Conservation (phyloP, 2,113 vertebrate species). For the Gnathonemus echidnorhynchus region DNA sequence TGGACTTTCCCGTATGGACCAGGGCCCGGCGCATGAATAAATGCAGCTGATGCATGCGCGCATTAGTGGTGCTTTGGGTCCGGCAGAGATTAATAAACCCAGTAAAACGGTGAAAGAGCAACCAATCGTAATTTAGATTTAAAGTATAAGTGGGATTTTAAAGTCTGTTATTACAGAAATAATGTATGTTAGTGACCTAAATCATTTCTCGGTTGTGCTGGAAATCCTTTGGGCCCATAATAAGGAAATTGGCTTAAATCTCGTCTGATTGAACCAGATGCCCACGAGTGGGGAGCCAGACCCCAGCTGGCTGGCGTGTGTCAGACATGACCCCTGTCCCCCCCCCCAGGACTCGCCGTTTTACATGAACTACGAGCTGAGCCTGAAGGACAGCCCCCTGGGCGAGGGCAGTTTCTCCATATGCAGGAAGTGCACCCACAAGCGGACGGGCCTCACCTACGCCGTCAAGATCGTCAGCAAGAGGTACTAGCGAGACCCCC, state of each 20-base stretch:
- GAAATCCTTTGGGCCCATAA: background rate
- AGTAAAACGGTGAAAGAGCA: background rate
- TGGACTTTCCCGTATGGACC: background rate
- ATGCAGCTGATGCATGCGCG: background rate
- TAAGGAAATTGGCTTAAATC: background rate
- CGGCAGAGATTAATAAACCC: background rate
- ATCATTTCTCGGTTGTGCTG: background rate
- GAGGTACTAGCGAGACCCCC: conserved; percentile 60
- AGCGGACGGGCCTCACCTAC: conserved; percentile 84
- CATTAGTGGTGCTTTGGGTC: background rate
- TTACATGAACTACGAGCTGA: conserved; percentile 88
- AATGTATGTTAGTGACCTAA: background rate
- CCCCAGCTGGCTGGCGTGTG: background rate
- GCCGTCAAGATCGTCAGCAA: conserved; percentile 98
- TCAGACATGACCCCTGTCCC: background rate
- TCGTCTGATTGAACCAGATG: background rate
- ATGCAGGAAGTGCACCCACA: conserved; percentile 89
- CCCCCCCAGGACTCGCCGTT: conserved; percentile 87
- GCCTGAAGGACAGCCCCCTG: conserved; percentile 82
- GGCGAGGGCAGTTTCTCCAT: conserved; percentile 98
- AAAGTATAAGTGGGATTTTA: background rate
- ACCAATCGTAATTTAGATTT: background rate
- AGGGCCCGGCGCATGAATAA: background rate
- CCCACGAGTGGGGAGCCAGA: background rate
- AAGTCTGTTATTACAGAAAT: background rate